phyloP scores from a whole-genome alignment of 2,888 invertebrate species.

The Catocala fraxini region DNA sequence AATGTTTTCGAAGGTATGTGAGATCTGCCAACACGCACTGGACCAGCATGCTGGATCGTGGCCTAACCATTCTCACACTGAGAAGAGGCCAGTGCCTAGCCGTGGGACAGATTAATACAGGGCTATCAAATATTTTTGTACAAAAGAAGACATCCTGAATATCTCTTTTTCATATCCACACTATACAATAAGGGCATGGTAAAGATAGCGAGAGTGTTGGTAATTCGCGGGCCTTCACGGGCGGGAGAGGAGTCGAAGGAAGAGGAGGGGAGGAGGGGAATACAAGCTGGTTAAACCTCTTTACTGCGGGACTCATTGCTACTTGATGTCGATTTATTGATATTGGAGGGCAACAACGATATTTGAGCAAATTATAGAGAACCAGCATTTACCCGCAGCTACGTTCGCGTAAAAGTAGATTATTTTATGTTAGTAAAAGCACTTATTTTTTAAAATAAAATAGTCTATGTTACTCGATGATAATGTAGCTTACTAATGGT shows the following conservation, averaged over 20 bases:
- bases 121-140: neutral
- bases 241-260: neutral
- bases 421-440: too few relatives aligned
- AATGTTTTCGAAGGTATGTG: too few relatives aligned
- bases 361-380: constrained; percentile 11
- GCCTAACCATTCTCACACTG: too few relatives aligned
- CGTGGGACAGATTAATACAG: too few relatives aligned
- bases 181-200: constrained; percentile 35
- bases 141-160: neutral
- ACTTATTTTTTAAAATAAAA: too few relatives aligned
- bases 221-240: constrained; percentile 33
- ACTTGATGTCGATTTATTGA: constrained; percentile 40
- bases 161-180: constrained; percentile 11
- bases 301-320: constrained; percentile 47
- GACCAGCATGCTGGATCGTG: too few relatives aligned
- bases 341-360: constrained; percentile 28
- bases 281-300: constrained; percentile 44
- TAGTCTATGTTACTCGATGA: too few relatives aligned
- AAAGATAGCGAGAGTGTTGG: constrained; percentile 22
- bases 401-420: too few relatives aligned
- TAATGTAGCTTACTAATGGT: too few relatives aligned
- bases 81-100: too few relatives aligned
- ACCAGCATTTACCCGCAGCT: too few relatives aligned
- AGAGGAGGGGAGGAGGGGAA: neutral
- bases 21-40: too few relatives aligned